These are phyloP conservation scores for Gymnoscopelus microlampas DNA, from an alignment of 2,797 vertebrate species.

Conservation along the genomic window DNA sequence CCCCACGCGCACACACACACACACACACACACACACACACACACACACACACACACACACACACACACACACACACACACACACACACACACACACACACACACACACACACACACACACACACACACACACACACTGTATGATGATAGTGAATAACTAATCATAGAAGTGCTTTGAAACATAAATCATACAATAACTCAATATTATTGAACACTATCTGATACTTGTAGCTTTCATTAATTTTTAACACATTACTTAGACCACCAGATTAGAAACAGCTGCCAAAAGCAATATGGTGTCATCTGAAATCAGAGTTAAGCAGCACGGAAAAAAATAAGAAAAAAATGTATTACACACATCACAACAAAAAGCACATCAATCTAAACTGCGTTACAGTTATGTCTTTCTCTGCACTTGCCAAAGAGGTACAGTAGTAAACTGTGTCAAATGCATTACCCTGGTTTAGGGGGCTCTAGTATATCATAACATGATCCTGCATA, in stretches of 20 bases:
- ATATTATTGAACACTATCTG: too few species aligned
- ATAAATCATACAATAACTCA: too few species aligned
- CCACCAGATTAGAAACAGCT: not conserved
- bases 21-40: not conserved
- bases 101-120: too few species aligned
- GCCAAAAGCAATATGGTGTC: not conserved
- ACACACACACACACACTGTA: too few species aligned
- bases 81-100: not conserved
- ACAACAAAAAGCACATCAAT: constrained; percentile 6
- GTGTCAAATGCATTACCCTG: constrained; percentile 25
- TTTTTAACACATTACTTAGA: not conserved
- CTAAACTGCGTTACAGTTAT: not conserved
- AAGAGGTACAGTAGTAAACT: not conserved
- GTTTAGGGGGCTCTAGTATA: constrained; percentile 32
- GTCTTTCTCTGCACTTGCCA: constrained; percentile 4
- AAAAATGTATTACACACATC: constrained; percentile 11
- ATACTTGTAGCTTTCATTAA: too few species aligned
- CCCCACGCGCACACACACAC: not conserved
- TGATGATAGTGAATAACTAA: too few species aligned
- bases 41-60: too few species aligned
- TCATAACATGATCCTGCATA: constrained; percentile 52
- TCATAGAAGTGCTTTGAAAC: too few species aligned
- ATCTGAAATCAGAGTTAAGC: not conserved
- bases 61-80: too few species aligned
- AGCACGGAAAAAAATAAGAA: not conserved